A percentile compares a stretch with the other conserved stretches of the same genome.
These are phyloP conservation scores for Lerista edwardsae DNA, from an alignment of 2,797 vertebrate species.

Conservation along the genomic window DNA sequence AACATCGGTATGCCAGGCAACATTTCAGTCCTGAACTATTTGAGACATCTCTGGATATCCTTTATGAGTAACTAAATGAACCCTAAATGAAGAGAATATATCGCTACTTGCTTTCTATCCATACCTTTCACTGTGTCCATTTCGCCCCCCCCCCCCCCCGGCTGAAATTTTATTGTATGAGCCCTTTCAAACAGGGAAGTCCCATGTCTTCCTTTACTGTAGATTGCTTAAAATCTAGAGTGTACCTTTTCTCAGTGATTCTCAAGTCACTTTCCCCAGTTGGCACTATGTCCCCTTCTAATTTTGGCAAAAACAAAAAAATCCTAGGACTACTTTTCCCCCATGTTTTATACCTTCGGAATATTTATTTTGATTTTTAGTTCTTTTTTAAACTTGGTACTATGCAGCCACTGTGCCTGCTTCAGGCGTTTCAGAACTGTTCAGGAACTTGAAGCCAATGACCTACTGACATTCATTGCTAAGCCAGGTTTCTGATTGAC, in stretches of 20 bases:
- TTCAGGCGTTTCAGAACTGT: neutral
- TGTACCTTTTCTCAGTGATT: neutral
- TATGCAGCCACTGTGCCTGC: neutral
- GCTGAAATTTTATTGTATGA: neutral
- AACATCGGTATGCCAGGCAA: too few relatives aligned
- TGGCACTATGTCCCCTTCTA: neutral
- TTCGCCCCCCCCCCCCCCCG: neutral
- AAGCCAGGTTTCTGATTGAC: neutral
- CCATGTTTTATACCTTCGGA: too few relatives aligned
- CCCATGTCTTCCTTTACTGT: too few relatives aligned
- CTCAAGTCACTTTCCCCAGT: neutral
- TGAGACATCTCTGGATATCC: neutral
- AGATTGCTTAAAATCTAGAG: neutral
- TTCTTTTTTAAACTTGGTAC: too few relatives aligned
- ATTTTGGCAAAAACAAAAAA: too few relatives aligned
- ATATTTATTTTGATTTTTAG: too few relatives aligned
- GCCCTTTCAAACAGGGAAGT: neutral
- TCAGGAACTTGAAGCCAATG: too few relatives aligned
- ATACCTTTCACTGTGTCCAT: neutral
- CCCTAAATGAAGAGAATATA: too few relatives aligned
- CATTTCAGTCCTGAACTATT: neutral
- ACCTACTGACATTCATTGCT: neutral
- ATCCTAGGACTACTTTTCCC: too few relatives aligned
- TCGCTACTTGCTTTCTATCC: neutral
- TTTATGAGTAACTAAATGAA: neutral